phyloP scores from a whole-genome alignment of 2,797 vertebrate genomes.

The Sebastes steindachneri region DNA sequence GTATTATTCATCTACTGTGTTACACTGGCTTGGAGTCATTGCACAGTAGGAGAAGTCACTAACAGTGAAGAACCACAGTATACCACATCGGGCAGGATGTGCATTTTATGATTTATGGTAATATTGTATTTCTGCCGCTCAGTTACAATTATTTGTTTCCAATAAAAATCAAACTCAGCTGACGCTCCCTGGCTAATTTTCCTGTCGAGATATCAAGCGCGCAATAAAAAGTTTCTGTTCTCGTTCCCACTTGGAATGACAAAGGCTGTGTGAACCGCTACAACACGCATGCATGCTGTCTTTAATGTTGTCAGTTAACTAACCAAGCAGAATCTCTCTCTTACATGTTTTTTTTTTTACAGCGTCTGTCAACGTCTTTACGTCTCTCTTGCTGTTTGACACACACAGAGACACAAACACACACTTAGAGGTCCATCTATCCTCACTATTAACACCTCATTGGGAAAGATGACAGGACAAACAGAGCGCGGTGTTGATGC shows the following conservation, averaged over 20 bases:
- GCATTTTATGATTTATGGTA: slow-evolving; percentile 75
- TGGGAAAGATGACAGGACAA: slow-evolving; percentile 57
- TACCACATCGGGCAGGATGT: slow-evolving; percentile 69
- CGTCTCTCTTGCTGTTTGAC: not conserved
- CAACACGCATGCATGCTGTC: not conserved
- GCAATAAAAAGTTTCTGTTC: slow-evolving; percentile 57
- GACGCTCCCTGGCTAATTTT: slow-evolving; percentile 57
- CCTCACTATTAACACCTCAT: slow-evolving; percentile 37
- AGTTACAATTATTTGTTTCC: slow-evolving; percentile 71
- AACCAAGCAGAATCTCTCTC: slow-evolving; percentile 5
- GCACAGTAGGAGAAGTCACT: slow-evolving; percentile 76
- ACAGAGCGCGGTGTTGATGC: slow-evolving; percentile 50
- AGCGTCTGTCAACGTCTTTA: not conserved
- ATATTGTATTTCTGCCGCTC: slow-evolving; percentile 74
- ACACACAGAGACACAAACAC: slow-evolving; percentile 1
- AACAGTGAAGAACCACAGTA: slow-evolving; percentile 63
- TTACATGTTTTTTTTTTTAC: not conserved
- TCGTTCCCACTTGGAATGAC: slow-evolving; percentile 63
- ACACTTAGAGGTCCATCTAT: not conserved
- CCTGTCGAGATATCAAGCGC: slow-evolving; percentile 64
- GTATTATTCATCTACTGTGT: slow-evolving; percentile 80
- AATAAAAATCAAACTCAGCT: slow-evolving; percentile 67
- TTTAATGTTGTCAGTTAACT: slow-evolving; percentile 35
- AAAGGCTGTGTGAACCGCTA: slow-evolving; percentile 48
- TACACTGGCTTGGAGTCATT: slow-evolving; percentile 73